Base-by-base conservation (phyloP, 2,888 invertebrate genomes). In the Agapetus fuscipes region DNA sequence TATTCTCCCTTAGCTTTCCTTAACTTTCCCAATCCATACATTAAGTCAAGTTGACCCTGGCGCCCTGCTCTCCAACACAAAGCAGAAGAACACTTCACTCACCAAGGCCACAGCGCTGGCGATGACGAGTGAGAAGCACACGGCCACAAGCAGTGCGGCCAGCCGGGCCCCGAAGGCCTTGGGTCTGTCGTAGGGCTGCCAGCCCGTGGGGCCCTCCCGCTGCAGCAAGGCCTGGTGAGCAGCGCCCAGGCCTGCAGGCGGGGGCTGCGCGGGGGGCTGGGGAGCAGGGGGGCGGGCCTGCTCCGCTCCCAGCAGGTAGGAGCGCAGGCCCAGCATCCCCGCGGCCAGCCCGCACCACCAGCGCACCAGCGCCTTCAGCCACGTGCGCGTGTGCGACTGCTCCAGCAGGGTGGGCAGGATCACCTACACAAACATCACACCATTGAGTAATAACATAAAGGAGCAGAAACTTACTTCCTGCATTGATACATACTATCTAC, bases 391-490 rank as follows among this genome's bases (percentile, higher is more conserved):
- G 60, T 97, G 95, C 0, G 91, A 89, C 62, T 98, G 96, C 56
- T 98, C 97, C 42, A 98, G 68, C 27, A 98, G 69, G 0, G 96
- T 95, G 1, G 97, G 98, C 37, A 98, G 72, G 34, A 98, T 90
- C 24, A 97, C 89, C 78, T 79, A 40, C 3, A 37, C n/a, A n/a
- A n/a, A n/a, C n/a, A n/a, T n/a, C n/a, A n/a, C n/a, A n/a, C n/a
- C n/a, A n/a, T n/a, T n/a, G n/a, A n/a, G n/a, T n/a, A n/a, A n/a
- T n/a, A n/a, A n/a, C n/a, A n/a, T n/a, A n/a, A n/a, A n/a, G n/a
- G n/a, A n/a, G n/a, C n/a, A n/a, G n/a, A n/a, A n/a, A n/a, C n/a
- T n/a, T n/a, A n/a, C n/a, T n/a, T n/a, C n/a, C n/a, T n/a, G n/a
- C n/a, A n/a, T n/a, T n/a, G n/a, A n/a, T n/a, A n/a, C n/a, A n/a